Conservation (phyloP, 2,113 vertebrate genomes). For the Mesocricetus auratus region DNA sequence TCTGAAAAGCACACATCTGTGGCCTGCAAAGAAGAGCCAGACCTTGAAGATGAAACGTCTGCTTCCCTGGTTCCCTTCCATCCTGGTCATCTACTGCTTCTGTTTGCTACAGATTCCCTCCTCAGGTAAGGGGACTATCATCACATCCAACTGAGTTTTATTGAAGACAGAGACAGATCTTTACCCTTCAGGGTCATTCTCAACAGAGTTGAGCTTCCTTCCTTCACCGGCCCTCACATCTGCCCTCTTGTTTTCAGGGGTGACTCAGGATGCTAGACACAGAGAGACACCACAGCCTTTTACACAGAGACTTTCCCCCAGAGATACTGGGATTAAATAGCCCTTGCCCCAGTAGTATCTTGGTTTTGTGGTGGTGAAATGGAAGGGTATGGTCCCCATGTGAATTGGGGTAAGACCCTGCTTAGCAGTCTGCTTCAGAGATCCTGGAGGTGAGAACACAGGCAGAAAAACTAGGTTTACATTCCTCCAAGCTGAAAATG, state of each 20-base stretch:
- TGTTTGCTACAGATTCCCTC: conserved; percentile 65
- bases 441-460: neutral
- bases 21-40: conserved; percentile 35
- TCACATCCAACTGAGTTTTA: neutral
- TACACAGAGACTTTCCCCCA: neutral
- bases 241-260: neutral
- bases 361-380: neutral
- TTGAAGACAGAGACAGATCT: neutral
- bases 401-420: neutral
- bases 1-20: neutral
- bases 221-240: neutral
- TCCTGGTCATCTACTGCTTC: conserved; percentile 78
- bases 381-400: neutral
- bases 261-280: neutral
- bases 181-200: neutral
- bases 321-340: neutral
- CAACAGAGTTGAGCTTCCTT: neutral
- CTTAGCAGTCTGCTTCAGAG: neutral
- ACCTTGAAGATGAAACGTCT: conserved; percentile 69
- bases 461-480: neutral
- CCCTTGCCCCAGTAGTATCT: neutral
- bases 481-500: neutral
- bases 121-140: conserved; percentile 79
- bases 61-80: conserved; percentile 14
- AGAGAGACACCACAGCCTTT: neutral